Percentiles rank a stretch among this genome's conserved stretches.
phyloP scores from a whole-genome alignment of 2,888 invertebrate genomes.

The Crioceris asparagi region DNA sequence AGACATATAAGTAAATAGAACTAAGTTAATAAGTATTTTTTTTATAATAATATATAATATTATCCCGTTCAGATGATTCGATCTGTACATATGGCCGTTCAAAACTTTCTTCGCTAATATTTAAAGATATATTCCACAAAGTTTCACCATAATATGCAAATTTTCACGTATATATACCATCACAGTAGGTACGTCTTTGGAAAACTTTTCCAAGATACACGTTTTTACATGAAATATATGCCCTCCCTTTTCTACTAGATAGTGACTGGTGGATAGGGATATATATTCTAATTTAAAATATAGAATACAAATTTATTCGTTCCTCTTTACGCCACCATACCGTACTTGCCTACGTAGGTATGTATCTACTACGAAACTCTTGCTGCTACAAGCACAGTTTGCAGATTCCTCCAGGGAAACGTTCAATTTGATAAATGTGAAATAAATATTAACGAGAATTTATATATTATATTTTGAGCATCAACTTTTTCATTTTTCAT shows the following conservation, averaged over 20 bases:
- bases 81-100: no score
- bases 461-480: no score
- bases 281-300: constrained; percentile 43
- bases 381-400: constrained; percentile 7
- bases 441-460: constrained; percentile 2
- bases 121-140: constrained; percentile 31
- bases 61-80: no score
- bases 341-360: no score
- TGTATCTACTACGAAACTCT: no score
- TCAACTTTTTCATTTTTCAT: no score
- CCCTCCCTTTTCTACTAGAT: constrained; percentile 19
- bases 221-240: constrained; percentile 41
- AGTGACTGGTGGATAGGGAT: constrained; percentile 25
- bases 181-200: constrained; percentile 31
- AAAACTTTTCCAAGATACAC: constrained; percentile 32
- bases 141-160: constrained; percentile 38
- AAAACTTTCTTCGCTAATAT: no score
- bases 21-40: no score
- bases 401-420: background rate
- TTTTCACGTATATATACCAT: no score
- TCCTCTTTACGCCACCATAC: no score
- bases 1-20: no score
- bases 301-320: constrained; percentile 41
- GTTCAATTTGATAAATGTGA: constrained; percentile 2
- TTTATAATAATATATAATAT: no score